phyloP scores from a whole-genome alignment of 2,113 vertebrate genomes.

The Upupa epops region DNA sequence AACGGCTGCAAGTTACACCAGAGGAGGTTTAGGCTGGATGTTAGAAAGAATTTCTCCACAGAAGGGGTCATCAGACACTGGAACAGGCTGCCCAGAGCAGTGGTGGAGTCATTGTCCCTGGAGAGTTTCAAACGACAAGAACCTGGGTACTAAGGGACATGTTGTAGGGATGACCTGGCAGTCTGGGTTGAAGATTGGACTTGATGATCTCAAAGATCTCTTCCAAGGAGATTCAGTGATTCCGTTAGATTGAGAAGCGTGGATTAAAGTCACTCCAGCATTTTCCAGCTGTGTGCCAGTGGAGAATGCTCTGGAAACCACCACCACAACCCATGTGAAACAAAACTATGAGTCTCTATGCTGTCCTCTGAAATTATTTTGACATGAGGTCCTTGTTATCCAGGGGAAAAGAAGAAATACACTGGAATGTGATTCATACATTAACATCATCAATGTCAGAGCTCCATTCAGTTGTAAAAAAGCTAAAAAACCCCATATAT shows the following conservation, averaged over 20 bases:
- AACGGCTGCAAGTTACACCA: too few relatives aligned
- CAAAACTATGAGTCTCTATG: not conserved
- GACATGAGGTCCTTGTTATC: not conserved
- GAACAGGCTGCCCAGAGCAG: too few relatives aligned
- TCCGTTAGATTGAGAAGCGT: not conserved
- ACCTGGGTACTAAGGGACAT: too few relatives aligned
- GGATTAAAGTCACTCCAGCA: rapidly evolving
- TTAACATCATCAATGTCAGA: not conserved
- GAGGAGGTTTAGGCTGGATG: too few relatives aligned
- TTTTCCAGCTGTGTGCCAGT: rapidly evolving
- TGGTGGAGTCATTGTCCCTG: too few relatives aligned
- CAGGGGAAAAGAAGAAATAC: not conserved
- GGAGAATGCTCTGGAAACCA: not conserved
- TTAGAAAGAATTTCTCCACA: too few relatives aligned
- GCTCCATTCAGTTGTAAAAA: not conserved
- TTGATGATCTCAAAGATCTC: not conserved
- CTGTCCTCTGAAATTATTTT: not conserved
- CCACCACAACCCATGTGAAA: not conserved
- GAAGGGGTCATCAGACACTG: too few relatives aligned
- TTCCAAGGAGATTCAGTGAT: not conserved
- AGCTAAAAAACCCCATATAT: not conserved
- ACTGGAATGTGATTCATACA: not conserved
- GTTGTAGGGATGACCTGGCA: too few relatives aligned
- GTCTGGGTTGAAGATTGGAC: too few relatives aligned
- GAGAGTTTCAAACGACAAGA: too few relatives aligned